phyloP scores from a whole-genome alignment of 2,888 invertebrate species.

The Agrypnus murinus region DNA sequence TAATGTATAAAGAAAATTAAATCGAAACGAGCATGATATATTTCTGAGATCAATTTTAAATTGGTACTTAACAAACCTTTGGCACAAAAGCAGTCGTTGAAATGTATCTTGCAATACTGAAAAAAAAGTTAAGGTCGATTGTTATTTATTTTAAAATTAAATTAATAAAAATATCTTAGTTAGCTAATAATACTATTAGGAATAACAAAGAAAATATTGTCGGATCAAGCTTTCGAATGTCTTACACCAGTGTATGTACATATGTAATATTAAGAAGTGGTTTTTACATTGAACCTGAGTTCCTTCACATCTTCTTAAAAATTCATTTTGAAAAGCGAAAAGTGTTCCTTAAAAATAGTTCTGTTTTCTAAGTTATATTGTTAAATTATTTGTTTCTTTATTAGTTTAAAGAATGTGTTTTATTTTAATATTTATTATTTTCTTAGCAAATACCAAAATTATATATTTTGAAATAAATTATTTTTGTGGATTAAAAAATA shows the following conservation, averaged over 20 bases:
- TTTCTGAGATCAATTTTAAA: background rate
- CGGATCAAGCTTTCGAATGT: background rate
- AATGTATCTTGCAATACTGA: background rate
- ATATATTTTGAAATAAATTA: too few relatives aligned
- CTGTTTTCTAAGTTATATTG: too few relatives aligned
- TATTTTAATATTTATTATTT: too few relatives aligned
- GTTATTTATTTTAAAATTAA: slow-evolving; percentile 26
- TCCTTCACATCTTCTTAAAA: too few relatives aligned
- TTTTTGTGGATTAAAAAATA: too few relatives aligned
- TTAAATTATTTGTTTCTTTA: too few relatives aligned
- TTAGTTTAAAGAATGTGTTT: too few relatives aligned
- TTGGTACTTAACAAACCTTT: slow-evolving; percentile 11
- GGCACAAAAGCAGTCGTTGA: background rate
- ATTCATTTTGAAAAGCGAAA: too few relatives aligned
- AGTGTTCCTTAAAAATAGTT: too few relatives aligned
- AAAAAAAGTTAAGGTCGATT: background rate
- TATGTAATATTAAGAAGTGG: background rate
- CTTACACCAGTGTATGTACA: background rate
- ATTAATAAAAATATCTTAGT: slow-evolving; percentile 21
- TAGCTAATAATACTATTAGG: slow-evolving; percentile 20
- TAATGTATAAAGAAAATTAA: slow-evolving; percentile 3
- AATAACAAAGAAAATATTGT: slow-evolving; percentile 9
- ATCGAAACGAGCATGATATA: background rate
- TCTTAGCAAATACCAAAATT: too few relatives aligned
- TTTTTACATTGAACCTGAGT: background rate